These are phyloP conservation scores for Odontothrips loti DNA, from an alignment of 2,888 invertebrate genomes.

Conservation along the genomic window DNA sequence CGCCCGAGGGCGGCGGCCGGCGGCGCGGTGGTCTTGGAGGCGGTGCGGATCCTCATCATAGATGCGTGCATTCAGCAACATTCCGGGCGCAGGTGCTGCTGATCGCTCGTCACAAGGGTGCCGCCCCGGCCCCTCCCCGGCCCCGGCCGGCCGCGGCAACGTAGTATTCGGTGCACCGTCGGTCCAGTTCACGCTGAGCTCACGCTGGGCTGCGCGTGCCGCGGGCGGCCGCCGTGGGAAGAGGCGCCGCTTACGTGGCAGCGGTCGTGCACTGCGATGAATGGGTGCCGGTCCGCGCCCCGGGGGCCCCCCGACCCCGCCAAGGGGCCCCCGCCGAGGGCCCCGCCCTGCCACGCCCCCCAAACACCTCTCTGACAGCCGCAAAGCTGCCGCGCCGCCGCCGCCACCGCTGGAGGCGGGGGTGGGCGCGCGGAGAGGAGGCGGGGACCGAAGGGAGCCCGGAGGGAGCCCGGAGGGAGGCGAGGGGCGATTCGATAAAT, in stretches of 20 bases:
- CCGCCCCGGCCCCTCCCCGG: background rate
- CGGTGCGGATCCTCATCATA: background rate
- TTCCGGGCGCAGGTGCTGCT: background rate
- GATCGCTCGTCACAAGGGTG: background rate
- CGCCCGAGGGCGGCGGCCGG: background rate
- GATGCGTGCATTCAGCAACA: background rate
- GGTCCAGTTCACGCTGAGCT: background rate
- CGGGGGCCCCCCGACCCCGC: too few species aligned
- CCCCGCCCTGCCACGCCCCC: slow-evolving; percentile 13
- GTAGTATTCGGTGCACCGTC: background rate
- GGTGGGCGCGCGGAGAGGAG: background rate
- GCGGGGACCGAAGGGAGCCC: background rate
- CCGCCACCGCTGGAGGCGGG: background rate
- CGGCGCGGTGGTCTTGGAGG: background rate
- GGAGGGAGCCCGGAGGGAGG: background rate
- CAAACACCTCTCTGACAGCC: slow-evolving; percentile 24
- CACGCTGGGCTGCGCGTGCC: background rate
- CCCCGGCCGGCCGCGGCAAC: background rate
- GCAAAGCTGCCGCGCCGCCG: slow-evolving; percentile 12
- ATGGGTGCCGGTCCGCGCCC: background rate
- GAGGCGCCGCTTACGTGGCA: background rate
- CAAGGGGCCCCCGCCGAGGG: too few species aligned
- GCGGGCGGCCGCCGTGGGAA: background rate
- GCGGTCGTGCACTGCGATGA: background rate
- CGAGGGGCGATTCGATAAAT: slow-evolving; percentile 15